A percentile compares a stretch with the other conserved stretches of the same genome.
Conservation (phyloP, 1,140 invertebrate genomes). For the Conopomorpha cramerella region DNA sequence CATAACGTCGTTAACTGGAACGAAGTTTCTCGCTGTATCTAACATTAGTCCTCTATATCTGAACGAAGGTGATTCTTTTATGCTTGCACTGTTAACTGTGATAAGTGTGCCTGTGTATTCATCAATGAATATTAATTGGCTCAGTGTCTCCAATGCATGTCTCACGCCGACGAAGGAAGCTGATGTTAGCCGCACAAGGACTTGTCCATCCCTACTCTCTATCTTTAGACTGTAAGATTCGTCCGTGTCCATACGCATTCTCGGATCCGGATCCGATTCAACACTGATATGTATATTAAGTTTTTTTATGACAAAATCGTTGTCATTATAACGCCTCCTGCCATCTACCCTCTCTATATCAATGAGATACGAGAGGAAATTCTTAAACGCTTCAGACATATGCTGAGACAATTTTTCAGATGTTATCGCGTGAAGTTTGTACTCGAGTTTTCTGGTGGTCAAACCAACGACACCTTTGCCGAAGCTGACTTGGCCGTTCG, state of each 20-base stretch:
- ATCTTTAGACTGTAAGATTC: constrained; percentile 73
- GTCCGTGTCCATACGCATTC: constrained; percentile 69
- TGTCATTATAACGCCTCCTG: constrained; percentile 8
- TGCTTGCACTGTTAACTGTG: constrained; percentile 58
- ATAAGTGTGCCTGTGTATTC: constrained; percentile 61
- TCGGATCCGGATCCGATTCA: constrained; percentile 49
- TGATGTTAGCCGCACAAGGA: constrained; percentile 65
- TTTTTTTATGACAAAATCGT: constrained; percentile 19
- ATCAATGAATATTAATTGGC: constrained; percentile 76
- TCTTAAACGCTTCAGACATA: constrained; percentile 29
- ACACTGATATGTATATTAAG: constrained; percentile 54
- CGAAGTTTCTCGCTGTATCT: constrained; percentile 77
- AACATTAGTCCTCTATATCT: constrained; percentile 74
- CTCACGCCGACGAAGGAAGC: constrained; percentile 75
- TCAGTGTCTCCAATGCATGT: constrained; percentile 77
- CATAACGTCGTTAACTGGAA: constrained; percentile 68
- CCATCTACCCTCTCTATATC: constrained; percentile 17
- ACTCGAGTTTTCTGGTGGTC: constrained; percentile 33
- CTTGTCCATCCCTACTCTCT: constrained; percentile 39
- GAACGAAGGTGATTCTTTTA: constrained; percentile 65
- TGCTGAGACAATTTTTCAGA: constrained; percentile 28
- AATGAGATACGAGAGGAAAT: constrained; percentile 21
- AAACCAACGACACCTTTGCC: constrained; percentile 36
- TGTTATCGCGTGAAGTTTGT: constrained; percentile 41
- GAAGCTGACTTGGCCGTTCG: constrained; percentile 52